Percentiles rank a stretch among this genome's conserved stretches.
phyloP scores from a whole-genome alignment of 2,888 invertebrate species.

The Ariolimax columbianus region DNA sequence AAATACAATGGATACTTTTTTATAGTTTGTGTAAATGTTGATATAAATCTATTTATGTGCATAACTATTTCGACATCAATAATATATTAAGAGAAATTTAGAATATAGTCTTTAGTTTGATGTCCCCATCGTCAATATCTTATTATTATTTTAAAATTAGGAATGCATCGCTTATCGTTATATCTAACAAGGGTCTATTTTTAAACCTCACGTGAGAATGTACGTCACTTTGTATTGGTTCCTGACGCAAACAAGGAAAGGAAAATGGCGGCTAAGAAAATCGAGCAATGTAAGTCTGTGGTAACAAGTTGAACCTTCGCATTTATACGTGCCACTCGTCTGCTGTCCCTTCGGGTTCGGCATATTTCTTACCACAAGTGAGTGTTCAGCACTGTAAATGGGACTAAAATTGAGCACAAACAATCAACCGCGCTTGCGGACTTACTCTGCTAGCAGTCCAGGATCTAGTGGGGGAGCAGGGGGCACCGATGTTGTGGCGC shows the following conservation, averaged over 20 bases:
- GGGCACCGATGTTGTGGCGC: conserved; percentile 65
- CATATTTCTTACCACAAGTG: background rate
- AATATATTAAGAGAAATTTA: background rate
- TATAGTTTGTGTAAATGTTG: background rate
- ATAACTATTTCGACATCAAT: background rate
- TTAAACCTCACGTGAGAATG: conserved; percentile 63
- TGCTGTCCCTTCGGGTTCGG: background rate
- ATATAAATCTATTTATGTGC: background rate
- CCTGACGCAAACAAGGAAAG: conserved; percentile 73
- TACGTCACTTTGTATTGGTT: conserved; percentile 73
- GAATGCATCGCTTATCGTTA: conserved; percentile 53
- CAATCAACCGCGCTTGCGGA: conserved; percentile 68
- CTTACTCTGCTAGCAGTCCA: conserved; percentile 70
- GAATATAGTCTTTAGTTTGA: background rate
- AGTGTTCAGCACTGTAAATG: conserved; percentile 60
- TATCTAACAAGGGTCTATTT: conserved; percentile 48
- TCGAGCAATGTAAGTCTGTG: conserved; percentile 42
- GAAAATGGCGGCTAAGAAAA: conserved; percentile 70
- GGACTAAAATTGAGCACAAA: conserved; percentile 75
- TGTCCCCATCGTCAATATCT: background rate
- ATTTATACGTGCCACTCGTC: background rate
- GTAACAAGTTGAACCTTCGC: conserved; percentile 38
- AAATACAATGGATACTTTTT: background rate
- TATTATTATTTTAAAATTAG: background rate
- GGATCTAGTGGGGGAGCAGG: conserved; percentile 59